phyloP scores from a whole-genome alignment of 1,140 invertebrate genomes.

The Cepaea nemoralis region DNA sequence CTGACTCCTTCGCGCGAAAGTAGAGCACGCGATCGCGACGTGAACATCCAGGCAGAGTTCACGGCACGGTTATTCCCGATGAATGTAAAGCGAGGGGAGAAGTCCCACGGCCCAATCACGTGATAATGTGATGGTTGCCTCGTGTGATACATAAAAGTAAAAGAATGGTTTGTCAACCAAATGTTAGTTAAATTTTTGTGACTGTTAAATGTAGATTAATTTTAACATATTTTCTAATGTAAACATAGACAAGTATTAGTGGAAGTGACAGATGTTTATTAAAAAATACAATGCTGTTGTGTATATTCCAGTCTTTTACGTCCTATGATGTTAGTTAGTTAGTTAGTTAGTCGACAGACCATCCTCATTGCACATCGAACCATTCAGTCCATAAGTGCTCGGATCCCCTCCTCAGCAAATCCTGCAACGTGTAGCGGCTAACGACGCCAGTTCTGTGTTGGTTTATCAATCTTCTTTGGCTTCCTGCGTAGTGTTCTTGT shows the following conservation, averaged over 20 bases:
- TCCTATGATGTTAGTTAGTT: no score
- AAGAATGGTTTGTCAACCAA: neutral
- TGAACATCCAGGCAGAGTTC: slow-evolving; percentile 7
- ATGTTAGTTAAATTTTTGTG: neutral
- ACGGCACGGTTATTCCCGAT: neutral
- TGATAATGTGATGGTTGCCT: neutral
- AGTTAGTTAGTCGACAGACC: no score
- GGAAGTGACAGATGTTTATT: neutral
- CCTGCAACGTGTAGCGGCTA: no score
- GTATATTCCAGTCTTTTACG: neutral
- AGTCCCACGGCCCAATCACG: neutral
- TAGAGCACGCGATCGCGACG: neutral
- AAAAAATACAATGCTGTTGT: neutral
- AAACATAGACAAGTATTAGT: neutral
- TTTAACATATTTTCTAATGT: neutral
- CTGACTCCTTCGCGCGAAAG: neutral
- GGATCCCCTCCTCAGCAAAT: no score
- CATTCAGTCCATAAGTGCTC: no score
- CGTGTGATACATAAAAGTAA: neutral
- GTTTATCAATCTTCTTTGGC: no score
- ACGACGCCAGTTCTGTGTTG: no score
- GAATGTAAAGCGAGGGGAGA: neutral
- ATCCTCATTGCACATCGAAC: no score
- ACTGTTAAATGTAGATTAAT: neutral
- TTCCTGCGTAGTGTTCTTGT: no score